Evolutionary conservation across 92 coral and sea anemone species (phyloP), one percentile per base, ranked within the genome.

Genomic region (Epizoanthus illoricatus): DNA sequence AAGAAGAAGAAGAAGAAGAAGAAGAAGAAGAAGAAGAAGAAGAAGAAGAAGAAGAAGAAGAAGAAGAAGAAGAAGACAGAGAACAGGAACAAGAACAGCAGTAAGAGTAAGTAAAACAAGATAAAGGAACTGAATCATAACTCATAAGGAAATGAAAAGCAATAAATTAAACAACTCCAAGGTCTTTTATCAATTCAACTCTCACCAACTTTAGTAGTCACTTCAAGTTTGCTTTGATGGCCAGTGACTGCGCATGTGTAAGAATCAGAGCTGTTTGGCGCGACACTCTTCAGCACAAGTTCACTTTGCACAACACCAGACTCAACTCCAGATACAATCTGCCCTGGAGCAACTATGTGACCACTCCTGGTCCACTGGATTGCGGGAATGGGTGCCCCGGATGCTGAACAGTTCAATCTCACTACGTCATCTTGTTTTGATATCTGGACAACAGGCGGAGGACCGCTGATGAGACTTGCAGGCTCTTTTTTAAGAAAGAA

Each of bases 261-360:
- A 36, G 15, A 23, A 11, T 33, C 73, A 39, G 73, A 33, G 52
- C 73, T 68, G 49, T 68, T 68, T 68, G 73, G 73, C 40, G 52
- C 52, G 8, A 68, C 4, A 13, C n/a, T 39, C 28, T 39, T 43
- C 49, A 39, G 10, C 73, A 68, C 49, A 19, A 68, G 73, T 68
- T 68, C 73, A 68, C 45, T 68, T 33, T 68, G 52, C 8, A 68
- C 8, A 23, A 68, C 21, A 39, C 47, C 19, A 33, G 73, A 36
- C 49, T 39, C 10, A 24, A 68, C 19, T 39, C 49, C 23, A 13
- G 73, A 68, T 2, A 68, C 5, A 13, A 68, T 36, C 73, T 68
- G 40, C 42, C 7, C 21, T 12, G 11, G 49, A 39, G 23, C 5
- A 11, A 36, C 52, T 16, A 5, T 18, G 49, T 9, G 28, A 68